A percentile compares a stretch with the other conserved stretches of the same genome.
Conservation (phyloP, 2,888 invertebrate genomes). For the Cephonodes hylas region DNA sequence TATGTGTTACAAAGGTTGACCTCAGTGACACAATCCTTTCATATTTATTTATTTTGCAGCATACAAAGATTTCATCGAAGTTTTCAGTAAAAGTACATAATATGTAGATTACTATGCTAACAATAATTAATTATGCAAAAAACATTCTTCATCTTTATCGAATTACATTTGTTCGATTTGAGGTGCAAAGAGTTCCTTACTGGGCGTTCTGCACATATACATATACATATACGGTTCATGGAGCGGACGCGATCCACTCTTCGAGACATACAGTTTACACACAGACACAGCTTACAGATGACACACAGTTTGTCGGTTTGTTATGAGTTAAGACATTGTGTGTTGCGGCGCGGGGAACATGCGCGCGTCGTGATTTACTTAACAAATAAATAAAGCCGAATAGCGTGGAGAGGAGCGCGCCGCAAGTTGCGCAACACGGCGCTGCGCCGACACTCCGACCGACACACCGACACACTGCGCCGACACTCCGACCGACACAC, state of each 20-base stretch:
- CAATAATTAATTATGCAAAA: too few relatives aligned
- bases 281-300: background rate
- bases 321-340: too few relatives aligned
- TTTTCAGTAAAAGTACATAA: too few relatives aligned
- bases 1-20: background rate
- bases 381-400: background rate
- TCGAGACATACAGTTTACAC: background rate
- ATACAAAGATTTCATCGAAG: too few relatives aligned
- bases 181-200: too few relatives aligned
- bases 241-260: background rate
- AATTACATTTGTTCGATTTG: too few relatives aligned
- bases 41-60: background rate
- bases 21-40: background rate
- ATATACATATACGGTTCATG: too few relatives aligned
- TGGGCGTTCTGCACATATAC: too few relatives aligned
- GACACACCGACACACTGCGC: background rate
- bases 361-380: background rate
- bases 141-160: too few relatives aligned
- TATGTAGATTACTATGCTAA: too few relatives aligned
- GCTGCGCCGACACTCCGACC: background rate
- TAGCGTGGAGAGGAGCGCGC: background rate
- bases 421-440: background rate
- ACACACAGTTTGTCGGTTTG: background rate
- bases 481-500: background rate
- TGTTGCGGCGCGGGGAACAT: too few relatives aligned